Conservation (phyloP, 2,113 vertebrate genomes). For the Crotophaga sulcirostris region DNA sequence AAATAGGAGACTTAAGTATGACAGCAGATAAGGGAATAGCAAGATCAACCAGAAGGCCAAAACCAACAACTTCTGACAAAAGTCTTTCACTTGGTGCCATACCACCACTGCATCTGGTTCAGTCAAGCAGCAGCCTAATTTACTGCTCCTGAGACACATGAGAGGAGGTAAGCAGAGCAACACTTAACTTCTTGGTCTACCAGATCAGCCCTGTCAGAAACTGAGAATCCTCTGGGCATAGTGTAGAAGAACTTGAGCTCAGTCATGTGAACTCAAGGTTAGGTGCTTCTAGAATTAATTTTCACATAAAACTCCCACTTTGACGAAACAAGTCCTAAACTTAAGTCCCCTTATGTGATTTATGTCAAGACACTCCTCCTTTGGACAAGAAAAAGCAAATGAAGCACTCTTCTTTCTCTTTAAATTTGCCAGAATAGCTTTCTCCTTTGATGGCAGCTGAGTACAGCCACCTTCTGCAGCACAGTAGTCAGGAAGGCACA, state of each 20-base stretch:
- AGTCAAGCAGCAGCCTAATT: not conserved
- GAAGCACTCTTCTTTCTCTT: not conserved
- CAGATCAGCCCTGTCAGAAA: not conserved
- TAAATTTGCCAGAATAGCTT: not conserved
- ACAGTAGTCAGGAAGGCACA: fast-evolving
- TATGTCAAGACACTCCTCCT: not conserved
- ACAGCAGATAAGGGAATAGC: not conserved
- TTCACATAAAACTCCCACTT: not conserved
- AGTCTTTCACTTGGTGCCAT: not conserved
- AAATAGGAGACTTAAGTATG: not conserved
- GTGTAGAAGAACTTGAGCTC: not conserved
- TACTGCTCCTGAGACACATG: not conserved
- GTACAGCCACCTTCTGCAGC: not conserved
- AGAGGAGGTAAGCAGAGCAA: not conserved
- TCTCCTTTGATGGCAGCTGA: not conserved
- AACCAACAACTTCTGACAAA: not conserved
- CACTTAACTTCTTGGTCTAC: not conserved
- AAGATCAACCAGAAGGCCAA: not conserved
- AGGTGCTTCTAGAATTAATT: not conserved
- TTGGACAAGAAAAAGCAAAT: not conserved
- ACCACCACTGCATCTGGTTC: not conserved
- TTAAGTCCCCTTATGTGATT: not conserved
- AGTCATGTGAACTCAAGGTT: not conserved
- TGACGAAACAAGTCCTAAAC: not conserved
- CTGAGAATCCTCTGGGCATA: not conserved